Conservation (phyloP, 2,888 invertebrate species). For the Cenopis cana region DNA sequence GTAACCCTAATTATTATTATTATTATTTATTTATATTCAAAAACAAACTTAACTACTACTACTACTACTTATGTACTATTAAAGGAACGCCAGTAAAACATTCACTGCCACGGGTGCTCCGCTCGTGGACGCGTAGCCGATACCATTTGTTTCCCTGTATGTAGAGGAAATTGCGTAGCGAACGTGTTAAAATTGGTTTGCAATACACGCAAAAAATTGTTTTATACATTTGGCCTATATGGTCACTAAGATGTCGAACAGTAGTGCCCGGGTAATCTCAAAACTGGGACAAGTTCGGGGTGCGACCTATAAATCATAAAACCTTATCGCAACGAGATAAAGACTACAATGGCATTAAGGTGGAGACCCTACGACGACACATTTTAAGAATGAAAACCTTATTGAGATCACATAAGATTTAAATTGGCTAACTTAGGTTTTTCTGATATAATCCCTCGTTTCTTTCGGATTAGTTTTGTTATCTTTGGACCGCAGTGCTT, state of each 20-base stretch:
- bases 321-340: not conserved
- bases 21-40: no score
- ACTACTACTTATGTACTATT: no score
- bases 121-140: no score
- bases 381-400: not conserved
- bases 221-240: not conserved
- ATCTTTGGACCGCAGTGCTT: constrained; percentile 23
- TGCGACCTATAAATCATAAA: not conserved
- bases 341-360: not conserved
- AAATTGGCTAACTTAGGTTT: not conserved
- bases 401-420: not conserved
- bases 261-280: no score
- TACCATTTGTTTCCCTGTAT: no score
- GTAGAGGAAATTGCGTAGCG: no score
- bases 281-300: constrained; percentile 12
- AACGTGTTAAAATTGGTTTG: no score
- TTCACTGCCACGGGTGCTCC: no score
- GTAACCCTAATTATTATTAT: no score
- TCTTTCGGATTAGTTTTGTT: constrained; percentile 22
- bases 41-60: no score
- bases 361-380: not conserved
- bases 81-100: no score
- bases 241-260: constrained; percentile 12
- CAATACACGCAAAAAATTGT: not conserved
- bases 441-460: constrained; percentile 16